A percentile compares a stretch with the other conserved stretches of the same genome.
phyloP scores from a whole-genome alignment of 2,797 vertebrate species.

The Syngnathus rostellatus region DNA sequence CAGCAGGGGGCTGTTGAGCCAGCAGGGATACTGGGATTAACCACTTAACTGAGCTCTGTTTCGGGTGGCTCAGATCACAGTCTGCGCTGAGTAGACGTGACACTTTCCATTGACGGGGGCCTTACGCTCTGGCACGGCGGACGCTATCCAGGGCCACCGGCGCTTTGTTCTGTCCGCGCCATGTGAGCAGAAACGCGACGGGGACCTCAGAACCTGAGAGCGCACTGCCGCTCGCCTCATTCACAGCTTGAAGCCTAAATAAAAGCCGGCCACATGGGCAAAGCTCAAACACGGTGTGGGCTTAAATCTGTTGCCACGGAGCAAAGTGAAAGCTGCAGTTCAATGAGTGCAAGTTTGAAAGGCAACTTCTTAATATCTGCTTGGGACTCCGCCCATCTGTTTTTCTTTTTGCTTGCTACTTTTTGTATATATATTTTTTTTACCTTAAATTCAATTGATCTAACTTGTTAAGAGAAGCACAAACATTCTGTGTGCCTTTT shows the following conservation, averaged over 20 bases:
- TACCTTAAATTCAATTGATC: conserved; percentile 5
- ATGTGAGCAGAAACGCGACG: background rate
- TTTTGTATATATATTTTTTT: background rate
- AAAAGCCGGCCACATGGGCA: conserved; percentile 16
- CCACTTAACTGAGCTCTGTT: conserved; percentile 57
- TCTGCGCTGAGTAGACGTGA: conserved; percentile 60
- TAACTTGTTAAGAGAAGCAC: background rate
- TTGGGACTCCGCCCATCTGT: conserved; percentile 21
- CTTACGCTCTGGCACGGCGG: conserved; percentile 44
- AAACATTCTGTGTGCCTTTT: conserved; percentile 5
- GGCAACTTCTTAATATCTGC: conserved; percentile 27
- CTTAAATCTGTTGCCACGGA: conserved; percentile 21
- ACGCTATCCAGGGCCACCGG: conserved; percentile 47
- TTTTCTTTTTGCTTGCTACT: conserved; percentile 17
- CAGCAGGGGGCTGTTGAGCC: conserved; percentile 42
- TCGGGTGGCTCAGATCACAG: conserved; percentile 62
- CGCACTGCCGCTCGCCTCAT: conserved; percentile 25
- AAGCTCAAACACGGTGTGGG: conserved; percentile 17
- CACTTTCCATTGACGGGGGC: conserved; percentile 54
- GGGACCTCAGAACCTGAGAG: conserved; percentile 41
- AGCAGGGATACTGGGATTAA: conserved; percentile 58
- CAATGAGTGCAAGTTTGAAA: conserved; percentile 35
- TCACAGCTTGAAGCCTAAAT: conserved; percentile 31
- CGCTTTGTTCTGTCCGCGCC: conserved; percentile 42
- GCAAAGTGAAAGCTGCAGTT: conserved; percentile 41